Evolutionary conservation across 2,888 invertebrate species (phyloP), one percentile per base, ranked within the genome.

Genomic region (Marasmarcha lunaedactyla): DNA sequence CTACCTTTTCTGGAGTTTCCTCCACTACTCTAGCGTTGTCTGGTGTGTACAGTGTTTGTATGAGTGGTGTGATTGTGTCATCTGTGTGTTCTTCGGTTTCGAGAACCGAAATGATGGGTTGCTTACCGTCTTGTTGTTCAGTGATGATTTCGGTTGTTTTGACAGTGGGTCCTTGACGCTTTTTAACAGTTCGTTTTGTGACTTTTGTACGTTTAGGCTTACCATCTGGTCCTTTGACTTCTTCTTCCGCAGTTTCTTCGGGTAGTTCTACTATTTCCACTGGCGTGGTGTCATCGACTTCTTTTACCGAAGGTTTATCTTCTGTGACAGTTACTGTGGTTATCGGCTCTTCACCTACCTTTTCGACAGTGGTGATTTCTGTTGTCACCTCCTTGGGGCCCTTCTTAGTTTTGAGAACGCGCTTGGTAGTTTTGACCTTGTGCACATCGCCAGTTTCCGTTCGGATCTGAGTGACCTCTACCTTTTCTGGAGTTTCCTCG

Each of bases 391-490:
- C 41, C 36, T 50, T 51, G 1, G 52, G 60, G 6, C 72, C 67
- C 42, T 64, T 59, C 30, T 62, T 64, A 46, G 73, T 78, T 42
- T 57, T 63, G 1, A 83, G 70, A 2, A 70, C 63, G 1, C 78
- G 77, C 43, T 71, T 85, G 2, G 73, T 81, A 0, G 64, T 66
- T 2, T 59, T 66, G 35, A 66, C 65, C 42, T 60, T 59, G 15
- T 63, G 63, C 1, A 62, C 47, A 1, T 63, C 66, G 1, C 66
- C 69, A 42, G 59, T 53, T 35, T 64, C 49, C 1, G 74, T 72
- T 2, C 63, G 58, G 9, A 74, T 67, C 51, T 76, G 71, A 1
- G 71, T 70, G 1, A 74, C 47, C 15, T 66, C 63, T 0, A 71
- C 59, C 41, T 68, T 39, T 35, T 53, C 55, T 0, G 57, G 54